Percentiles rank a stretch among this genome's conserved stretches.
These are phyloP conservation scores for Leptinotarsa tumamoca DNA, from an alignment of 2,888 invertebrate genomes.

Conservation along the genomic window DNA sequence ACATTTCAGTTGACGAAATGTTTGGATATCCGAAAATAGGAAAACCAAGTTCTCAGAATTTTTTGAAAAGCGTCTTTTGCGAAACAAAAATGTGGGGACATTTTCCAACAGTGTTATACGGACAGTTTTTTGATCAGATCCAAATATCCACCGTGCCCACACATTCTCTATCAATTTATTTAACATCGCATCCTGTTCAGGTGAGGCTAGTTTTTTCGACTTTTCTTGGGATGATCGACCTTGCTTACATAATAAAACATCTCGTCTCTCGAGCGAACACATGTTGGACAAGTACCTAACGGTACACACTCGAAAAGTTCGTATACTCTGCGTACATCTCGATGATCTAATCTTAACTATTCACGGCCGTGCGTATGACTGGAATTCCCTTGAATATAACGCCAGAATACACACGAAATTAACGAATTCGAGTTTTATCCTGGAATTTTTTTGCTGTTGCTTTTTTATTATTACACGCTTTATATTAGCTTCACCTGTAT, in stretches of 20 bases:
- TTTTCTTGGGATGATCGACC: constrained; percentile 10
- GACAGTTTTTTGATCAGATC: neutral
- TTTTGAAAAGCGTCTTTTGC: no score
- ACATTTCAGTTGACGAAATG: no score
- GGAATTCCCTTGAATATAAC: neutral
- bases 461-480: no score
- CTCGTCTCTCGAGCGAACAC: constrained; percentile 6
- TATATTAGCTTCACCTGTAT: no score
- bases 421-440: neutral
- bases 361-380: neutral
- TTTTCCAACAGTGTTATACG: no score
- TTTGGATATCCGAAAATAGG: no score
- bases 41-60: no score
- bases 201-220: neutral
- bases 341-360: constrained; percentile 6
- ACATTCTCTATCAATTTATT: neutral
- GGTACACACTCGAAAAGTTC: neutral
- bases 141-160: neutral
- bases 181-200: constrained; percentile 1
- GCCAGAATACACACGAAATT: neutral
- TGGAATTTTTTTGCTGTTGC: neutral
- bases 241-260: constrained; percentile 11
- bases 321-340: neutral
- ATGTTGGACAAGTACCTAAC: constrained; percentile 13
- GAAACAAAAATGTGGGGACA: no score